These are phyloP conservation scores for Dryas iulia DNA, from an alignment of 1,140 invertebrate genomes.

Conservation along the genomic window DNA sequence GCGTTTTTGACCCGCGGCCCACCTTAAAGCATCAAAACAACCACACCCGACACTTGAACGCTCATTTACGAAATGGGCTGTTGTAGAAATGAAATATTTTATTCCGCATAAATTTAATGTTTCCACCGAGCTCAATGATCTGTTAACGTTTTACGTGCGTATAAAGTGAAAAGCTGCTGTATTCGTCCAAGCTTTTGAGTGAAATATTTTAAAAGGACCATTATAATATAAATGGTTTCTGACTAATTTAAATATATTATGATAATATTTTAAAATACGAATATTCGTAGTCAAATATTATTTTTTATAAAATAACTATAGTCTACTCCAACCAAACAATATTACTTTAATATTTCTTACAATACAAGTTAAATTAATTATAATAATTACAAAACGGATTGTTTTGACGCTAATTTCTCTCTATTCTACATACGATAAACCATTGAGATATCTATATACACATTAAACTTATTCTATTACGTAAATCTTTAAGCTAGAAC, in stretches of 20 bases:
- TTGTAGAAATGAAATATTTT: conserved; percentile 32
- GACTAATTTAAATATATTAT: not conserved
- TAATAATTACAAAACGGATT: no score
- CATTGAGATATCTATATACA: no score
- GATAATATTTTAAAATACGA: not conserved
- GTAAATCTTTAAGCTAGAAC: no score
- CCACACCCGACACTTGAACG: conserved; percentile 29
- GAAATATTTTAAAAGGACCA: conserved; percentile 8
- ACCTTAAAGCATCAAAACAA: conserved; percentile 30
- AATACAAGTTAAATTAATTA: no score
- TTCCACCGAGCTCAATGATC: conserved; percentile 24
- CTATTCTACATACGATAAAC: no score
- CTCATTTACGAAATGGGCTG: conserved; percentile 30
- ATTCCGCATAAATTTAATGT: conserved; percentile 29
- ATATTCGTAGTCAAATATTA: no score
- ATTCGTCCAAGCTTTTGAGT: conserved; percentile 12
- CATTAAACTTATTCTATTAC: no score
- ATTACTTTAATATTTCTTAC: no score
- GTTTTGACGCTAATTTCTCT: no score
- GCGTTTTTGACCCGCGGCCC: conserved; percentile 7
- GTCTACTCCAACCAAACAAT: no score
- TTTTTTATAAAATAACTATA: no score
- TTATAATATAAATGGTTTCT: not conserved
- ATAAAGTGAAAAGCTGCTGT: conserved; percentile 24
- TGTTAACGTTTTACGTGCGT: conserved; percentile 27